A percentile compares a stretch with the other conserved stretches of the same genome.
These are phyloP conservation scores for Megastigmus dorsalis DNA, from an alignment of 2,888 invertebrate species.

Conservation along the genomic window DNA sequence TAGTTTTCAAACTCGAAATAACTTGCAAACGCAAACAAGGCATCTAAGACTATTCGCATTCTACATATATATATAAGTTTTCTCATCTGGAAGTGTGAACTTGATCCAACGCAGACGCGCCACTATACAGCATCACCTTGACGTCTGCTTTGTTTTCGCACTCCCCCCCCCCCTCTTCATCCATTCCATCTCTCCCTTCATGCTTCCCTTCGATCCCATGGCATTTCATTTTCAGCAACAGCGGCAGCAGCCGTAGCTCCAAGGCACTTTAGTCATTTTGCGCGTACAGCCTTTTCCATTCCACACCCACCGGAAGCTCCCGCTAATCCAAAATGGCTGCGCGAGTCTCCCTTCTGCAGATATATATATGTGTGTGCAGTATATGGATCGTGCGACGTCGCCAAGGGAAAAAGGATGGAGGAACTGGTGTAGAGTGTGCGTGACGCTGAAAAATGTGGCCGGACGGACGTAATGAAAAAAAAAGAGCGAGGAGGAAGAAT, in stretches of 20 bases:
- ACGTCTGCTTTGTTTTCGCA: too few species aligned
- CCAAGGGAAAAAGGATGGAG: not conserved
- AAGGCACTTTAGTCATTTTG: not conserved
- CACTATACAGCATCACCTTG: not conserved
- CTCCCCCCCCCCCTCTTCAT: too few species aligned
- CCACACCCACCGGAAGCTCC: conserved; percentile 10
- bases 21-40: not conserved
- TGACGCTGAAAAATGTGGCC: conserved; percentile 24
- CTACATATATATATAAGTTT: not conserved
- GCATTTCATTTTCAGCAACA: conserved; percentile 37
- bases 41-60: not conserved
- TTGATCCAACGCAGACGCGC: too few species aligned
- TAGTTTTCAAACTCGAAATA: not conserved
- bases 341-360: not conserved
- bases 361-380: not conserved
- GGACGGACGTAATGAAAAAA: not conserved
- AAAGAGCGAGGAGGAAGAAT: not conserved
- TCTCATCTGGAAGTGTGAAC: too few species aligned
- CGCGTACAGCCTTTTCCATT: not conserved
- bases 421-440: too few species aligned
- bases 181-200: not conserved
- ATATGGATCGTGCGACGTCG: not conserved
- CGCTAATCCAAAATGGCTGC: conserved; percentile 11
- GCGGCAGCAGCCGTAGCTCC: not conserved
- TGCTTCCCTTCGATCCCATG: not conserved